phyloP scores from a whole-genome alignment of 2,888 invertebrate genomes.

The Conus canariensis region DNA sequence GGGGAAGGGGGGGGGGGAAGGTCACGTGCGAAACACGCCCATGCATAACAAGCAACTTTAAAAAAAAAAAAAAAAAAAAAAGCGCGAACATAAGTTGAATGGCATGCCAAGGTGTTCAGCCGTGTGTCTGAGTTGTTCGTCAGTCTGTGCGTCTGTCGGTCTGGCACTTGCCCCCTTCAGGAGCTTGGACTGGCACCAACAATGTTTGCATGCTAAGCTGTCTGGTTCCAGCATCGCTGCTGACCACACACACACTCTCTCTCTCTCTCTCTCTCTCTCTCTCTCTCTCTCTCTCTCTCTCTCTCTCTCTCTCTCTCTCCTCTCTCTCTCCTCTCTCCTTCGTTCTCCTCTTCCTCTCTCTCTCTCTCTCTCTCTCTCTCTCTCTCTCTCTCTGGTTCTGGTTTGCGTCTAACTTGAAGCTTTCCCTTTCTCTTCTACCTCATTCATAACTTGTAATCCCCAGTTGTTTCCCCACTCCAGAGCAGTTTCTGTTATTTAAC shows the following conservation, averaged over 20 bases:
- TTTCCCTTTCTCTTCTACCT: too few relatives aligned
- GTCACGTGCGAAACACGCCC: too few relatives aligned
- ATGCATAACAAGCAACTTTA: neutral
- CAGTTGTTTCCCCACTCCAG: too few relatives aligned
- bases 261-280: constrained; percentile 13
- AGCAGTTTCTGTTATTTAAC: too few relatives aligned
- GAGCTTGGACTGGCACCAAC: too few relatives aligned
- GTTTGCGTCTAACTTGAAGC: neutral
- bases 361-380: neutral
- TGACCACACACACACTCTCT: too few relatives aligned
- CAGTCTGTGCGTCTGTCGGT: neutral
- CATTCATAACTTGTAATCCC: too few relatives aligned
- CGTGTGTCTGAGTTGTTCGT: neutral
- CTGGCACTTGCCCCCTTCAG: neutral
- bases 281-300: constrained; percentile 27
- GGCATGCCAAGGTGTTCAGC: neutral
- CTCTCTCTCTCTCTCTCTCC: constrained; percentile 19
- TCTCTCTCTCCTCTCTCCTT: neutral
- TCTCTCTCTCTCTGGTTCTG: too few relatives aligned
- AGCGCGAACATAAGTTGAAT: neutral
- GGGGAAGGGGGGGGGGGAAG: neutral
- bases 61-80: neutral
- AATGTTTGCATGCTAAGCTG: too few relatives aligned
- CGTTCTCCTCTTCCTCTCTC: neutral
- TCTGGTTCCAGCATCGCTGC: too few relatives aligned